Evolutionary conservation across 2,888 invertebrate genomes (phyloP).

Genomic region (Cheilosia grossa): DNA sequence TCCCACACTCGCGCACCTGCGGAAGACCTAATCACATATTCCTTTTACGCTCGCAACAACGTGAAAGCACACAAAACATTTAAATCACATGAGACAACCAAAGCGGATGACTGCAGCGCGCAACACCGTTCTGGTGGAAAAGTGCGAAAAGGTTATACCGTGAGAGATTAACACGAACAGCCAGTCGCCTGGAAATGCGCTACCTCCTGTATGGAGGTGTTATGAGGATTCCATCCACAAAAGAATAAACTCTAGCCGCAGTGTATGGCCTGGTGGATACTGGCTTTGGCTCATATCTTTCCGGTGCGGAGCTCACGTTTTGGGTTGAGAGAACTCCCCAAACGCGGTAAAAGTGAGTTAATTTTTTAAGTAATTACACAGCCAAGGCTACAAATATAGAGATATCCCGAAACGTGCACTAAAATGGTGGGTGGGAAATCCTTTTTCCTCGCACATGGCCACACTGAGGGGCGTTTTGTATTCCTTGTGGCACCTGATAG

Average conservation of each 20-base stretch:
- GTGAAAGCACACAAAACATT: constrained; percentile 26
- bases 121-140: not conserved
- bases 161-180: constrained; percentile 52
- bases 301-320: constrained; percentile 38
- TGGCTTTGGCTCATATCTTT: constrained; percentile 27
- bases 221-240: constrained; percentile 40
- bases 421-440: constrained; percentile 29
- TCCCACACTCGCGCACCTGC: not conserved
- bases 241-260: constrained; percentile 63
- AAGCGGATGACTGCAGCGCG: not conserved
- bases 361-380: constrained; percentile 74
- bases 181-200: constrained; percentile 59
- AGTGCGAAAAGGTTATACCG: constrained; percentile 9
- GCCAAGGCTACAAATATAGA: constrained; percentile 28
- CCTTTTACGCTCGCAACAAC: not conserved
- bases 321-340: constrained; percentile 39
- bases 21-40: constrained; percentile 11
- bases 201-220: constrained; percentile 12
- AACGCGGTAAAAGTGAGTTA: constrained; percentile 63
- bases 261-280: constrained; percentile 52
- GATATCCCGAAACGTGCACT: constrained; percentile 36
- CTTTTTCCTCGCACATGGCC: not conserved
- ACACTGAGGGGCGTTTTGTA: constrained; percentile 6
- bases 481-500: constrained; percentile 31
- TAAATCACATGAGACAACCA: constrained; percentile 60